Evolutionary conservation across 2,888 invertebrate species (phyloP).

Genomic region (Aradus depressus): DNA sequence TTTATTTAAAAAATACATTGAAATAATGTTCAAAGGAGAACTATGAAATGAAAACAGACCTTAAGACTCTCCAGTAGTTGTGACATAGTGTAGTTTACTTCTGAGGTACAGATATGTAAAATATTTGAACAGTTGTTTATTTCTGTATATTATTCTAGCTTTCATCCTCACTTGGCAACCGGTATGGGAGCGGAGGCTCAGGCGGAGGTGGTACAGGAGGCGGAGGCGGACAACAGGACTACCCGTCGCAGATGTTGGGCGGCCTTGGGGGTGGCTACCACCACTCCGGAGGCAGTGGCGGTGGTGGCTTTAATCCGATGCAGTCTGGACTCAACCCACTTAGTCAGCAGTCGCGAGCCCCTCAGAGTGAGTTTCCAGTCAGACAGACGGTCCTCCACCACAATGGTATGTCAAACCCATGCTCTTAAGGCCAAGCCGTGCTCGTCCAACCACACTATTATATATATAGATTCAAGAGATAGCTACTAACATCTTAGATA

Average conservation of each 20-base stretch:
- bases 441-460: too few relatives aligned
- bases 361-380: conserved; percentile 47
- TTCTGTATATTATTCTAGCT: neutral
- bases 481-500: too few relatives aligned
- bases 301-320: conserved; percentile 27
- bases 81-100: too few relatives aligned
- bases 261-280: conserved; percentile 1
- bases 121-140: neutral
- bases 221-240: conserved; percentile 7
- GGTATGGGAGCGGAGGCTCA: conserved; percentile 11
- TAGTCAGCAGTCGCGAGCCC: conserved; percentile 37
- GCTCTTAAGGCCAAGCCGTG: neutral
- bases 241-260: conserved; percentile 11
- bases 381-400: conserved; percentile 13
- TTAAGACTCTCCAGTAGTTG: too few relatives aligned
- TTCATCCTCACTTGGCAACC: conserved; percentile 11
- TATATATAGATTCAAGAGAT: too few relatives aligned
- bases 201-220: conserved; percentile 11
- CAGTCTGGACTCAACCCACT: conserved; percentile 21
- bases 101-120: neutral
- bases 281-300: conserved; percentile 9
- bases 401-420: conserved; percentile 23
- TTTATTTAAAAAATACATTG: too few relatives aligned
- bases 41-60: too few relatives aligned
- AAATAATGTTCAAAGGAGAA: too few relatives aligned